A percentile compares a stretch with the other conserved stretches of the same genome.
phyloP scores from a whole-genome alignment of 2,888 invertebrate genomes.

The Lymantria monacha region DNA sequence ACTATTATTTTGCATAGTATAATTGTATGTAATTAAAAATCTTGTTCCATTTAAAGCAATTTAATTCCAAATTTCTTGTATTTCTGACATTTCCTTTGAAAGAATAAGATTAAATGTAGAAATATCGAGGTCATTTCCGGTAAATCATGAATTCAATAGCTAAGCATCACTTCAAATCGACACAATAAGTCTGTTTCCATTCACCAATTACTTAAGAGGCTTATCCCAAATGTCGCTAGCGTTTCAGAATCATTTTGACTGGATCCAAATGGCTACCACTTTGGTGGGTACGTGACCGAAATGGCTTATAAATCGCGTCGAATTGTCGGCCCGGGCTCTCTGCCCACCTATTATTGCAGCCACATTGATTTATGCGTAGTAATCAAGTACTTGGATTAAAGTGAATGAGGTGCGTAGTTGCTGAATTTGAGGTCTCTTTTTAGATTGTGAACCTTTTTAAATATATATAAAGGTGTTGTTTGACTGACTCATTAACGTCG shows the following conservation, averaged over 20 bases:
- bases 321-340: slow-evolving; percentile 46
- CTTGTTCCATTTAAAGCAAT: too few species aligned
- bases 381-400: slow-evolving; percentile 49
- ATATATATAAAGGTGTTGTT: background rate
- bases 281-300: slow-evolving; percentile 67
- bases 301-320: slow-evolving; percentile 67
- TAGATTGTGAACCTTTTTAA: slow-evolving; percentile 18
- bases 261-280: slow-evolving; percentile 65
- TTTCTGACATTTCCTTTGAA: too few species aligned
- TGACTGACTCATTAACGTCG: background rate
- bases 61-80: slow-evolving; percentile 12
- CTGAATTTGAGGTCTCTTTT: slow-evolving; percentile 25
- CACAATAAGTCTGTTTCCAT: background rate
- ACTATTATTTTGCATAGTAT: too few species aligned
- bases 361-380: slow-evolving; percentile 50
- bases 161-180: slow-evolving; percentile 35
- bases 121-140: too few species aligned
- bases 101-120: too few species aligned
- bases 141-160: slow-evolving; percentile 32
- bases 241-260: slow-evolving; percentile 57
- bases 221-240: slow-evolving; percentile 54
- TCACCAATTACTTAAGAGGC: slow-evolving; percentile 61
- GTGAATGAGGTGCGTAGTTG: slow-evolving; percentile 30
- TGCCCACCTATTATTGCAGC: slow-evolving; percentile 58
- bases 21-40: too few species aligned